These are phyloP conservation scores for Drosophila virilis DNA, from an alignment of 1,140 invertebrate genomes.

Conservation along the genomic window DNA sequence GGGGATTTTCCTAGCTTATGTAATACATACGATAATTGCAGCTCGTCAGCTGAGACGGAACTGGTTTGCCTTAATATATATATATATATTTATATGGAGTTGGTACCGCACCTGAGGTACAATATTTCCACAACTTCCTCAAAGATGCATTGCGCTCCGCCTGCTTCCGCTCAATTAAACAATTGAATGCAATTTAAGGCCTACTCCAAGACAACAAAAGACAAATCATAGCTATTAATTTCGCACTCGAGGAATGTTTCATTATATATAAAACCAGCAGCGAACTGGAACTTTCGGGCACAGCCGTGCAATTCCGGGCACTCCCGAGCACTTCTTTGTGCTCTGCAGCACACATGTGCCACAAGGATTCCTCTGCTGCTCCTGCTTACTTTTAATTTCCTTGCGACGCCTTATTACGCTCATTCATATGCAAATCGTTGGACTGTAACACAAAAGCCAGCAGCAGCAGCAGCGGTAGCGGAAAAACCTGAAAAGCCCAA, in stretches of 20 bases:
- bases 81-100: slow-evolving; percentile 1
- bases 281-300: slow-evolving; percentile 14
- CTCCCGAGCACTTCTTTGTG: slow-evolving; percentile 8
- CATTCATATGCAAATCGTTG: slow-evolving; percentile 81
- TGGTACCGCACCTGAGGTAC: slow-evolving; percentile 13
- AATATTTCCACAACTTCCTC: background rate
- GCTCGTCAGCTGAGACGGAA: slow-evolving; percentile 24
- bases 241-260: slow-evolving; percentile 81
- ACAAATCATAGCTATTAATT: slow-evolving; percentile 83
- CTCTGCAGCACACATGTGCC: slow-evolving; percentile 25
- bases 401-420: slow-evolving; percentile 72
- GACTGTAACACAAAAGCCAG: slow-evolving; percentile 66
- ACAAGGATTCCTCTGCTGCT: slow-evolving; percentile 22
- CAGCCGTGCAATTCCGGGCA: slow-evolving; percentile 10
- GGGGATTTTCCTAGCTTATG: background rate
- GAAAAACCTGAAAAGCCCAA: slow-evolving; percentile 36
- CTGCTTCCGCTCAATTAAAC: slow-evolving; percentile 76
- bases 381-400: slow-evolving; percentile 77
- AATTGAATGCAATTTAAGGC: slow-evolving; percentile 71
- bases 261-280: slow-evolving; percentile 59
- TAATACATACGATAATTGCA: slow-evolving; percentile 38
- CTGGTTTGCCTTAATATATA: background rate
- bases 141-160: slow-evolving; percentile 1
- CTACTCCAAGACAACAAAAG: slow-evolving; percentile 62
- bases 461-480: slow-evolving; percentile 5